These are phyloP conservation scores for Augochlorella aurata DNA, from an alignment of 2,888 invertebrate species.

Conservation along the genomic window DNA sequence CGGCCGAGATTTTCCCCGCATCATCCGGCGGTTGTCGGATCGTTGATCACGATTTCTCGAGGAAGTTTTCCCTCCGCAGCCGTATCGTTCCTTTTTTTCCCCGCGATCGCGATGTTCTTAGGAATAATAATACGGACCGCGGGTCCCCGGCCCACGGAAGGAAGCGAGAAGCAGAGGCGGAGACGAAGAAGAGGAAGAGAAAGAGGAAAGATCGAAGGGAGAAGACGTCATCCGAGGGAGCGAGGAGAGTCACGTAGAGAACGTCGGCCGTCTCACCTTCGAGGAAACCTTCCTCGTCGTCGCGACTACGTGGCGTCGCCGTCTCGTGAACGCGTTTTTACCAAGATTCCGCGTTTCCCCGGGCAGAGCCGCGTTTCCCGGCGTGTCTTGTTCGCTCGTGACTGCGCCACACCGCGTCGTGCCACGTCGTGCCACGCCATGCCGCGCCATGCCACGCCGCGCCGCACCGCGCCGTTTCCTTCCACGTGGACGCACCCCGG, in stretches of 20 bases:
- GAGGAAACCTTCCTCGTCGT: constrained; percentile 37
- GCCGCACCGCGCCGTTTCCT: constrained; percentile 18
- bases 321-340: constrained; percentile 49
- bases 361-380: constrained; percentile 8
- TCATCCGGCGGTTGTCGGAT: constrained; percentile 14
- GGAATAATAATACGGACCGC: constrained; percentile 45
- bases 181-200: background rate
- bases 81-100: constrained; percentile 3
- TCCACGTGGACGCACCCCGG: constrained; percentile 47
- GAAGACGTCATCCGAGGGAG: constrained; percentile 13
- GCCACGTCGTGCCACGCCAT: background rate
- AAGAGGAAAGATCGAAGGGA: background rate
- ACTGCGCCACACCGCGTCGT: background rate
- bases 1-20: constrained; percentile 25
- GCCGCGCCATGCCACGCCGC: background rate
- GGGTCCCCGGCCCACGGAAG: constrained; percentile 8
- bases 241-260: constrained; percentile 36
- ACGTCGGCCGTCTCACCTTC: constrained; percentile 42
- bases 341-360: constrained; percentile 27
- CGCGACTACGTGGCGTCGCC: constrained; percentile 56
- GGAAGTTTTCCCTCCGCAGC: constrained; percentile 1
- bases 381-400: background rate
- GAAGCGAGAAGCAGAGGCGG: background rate
- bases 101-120: constrained; percentile 40
- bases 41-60: constrained; percentile 51